Evolutionary conservation across 2,888 invertebrate genomes (phyloP).

Genomic region (Athrips mouffetella): DNA sequence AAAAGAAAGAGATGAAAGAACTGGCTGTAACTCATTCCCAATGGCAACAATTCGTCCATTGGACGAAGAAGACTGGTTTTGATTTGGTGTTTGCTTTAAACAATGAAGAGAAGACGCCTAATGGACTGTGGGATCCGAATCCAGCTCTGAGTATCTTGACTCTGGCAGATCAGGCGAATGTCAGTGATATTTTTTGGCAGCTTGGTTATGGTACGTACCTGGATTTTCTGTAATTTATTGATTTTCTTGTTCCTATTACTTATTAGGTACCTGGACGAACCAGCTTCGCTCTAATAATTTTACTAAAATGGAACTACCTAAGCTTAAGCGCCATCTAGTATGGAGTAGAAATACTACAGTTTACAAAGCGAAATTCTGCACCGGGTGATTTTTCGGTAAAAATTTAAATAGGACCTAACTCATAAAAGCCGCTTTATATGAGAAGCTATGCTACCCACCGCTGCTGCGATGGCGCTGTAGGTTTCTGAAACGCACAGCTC

Average conservation of each 20-base stretch:
- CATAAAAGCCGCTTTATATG: too few relatives aligned
- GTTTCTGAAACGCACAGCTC: too few relatives aligned
- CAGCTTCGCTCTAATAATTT: conserved; percentile 30
- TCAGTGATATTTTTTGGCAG: conserved; percentile 84
- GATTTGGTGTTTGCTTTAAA: conserved; percentile 84
- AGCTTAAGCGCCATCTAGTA: neutral
- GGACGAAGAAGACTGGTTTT: conserved; percentile 78
- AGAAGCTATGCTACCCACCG: too few relatives aligned
- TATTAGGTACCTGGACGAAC: too few relatives aligned
- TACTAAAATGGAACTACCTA: conserved; percentile 13
- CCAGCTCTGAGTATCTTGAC: conserved; percentile 82
- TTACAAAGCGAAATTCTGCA: too few relatives aligned
- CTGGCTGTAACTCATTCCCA: conserved; percentile 42
- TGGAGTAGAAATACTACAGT: too few relatives aligned
- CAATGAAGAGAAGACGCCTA: conserved; percentile 67
- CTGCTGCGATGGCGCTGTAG: too few relatives aligned
- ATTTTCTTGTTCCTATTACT: too few relatives aligned
- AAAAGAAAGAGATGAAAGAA: conserved; percentile 14
- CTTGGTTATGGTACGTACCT: conserved; percentile 82
- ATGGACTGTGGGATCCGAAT: conserved; percentile 83
- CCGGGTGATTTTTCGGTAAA: too few relatives aligned
- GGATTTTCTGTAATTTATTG: neutral
- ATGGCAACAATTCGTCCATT: conserved; percentile 62
- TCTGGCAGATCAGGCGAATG: conserved; percentile 81
- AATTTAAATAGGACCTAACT: too few relatives aligned